phyloP scores from a whole-genome alignment of 2,113 vertebrate species.

The Mustela nigripes region DNA sequence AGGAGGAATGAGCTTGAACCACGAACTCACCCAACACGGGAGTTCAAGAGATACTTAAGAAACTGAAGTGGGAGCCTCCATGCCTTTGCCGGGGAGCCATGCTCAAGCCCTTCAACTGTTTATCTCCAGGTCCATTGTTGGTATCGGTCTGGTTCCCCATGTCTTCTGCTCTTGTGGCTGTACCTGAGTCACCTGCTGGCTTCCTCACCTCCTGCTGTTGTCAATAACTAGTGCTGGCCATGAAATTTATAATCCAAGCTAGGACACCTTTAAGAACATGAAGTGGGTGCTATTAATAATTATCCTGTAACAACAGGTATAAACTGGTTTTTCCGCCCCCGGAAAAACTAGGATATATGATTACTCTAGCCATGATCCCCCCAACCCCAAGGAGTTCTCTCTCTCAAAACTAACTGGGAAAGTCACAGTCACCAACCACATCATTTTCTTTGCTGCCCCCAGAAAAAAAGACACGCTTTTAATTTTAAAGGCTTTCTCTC shows the following conservation, averaged over 20 bases:
- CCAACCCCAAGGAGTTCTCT: background rate
- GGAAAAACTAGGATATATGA: background rate
- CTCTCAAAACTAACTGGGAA: background rate
- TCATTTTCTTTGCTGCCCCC: background rate
- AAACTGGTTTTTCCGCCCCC: background rate
- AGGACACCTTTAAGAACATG: background rate
- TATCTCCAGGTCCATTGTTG: background rate
- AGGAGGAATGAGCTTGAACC: background rate
- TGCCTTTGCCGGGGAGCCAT: background rate
- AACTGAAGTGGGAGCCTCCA: background rate
- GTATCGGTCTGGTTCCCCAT: background rate
- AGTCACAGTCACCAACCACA: background rate
- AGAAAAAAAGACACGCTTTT: background rate
- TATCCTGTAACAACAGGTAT: background rate
- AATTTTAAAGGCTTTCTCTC: conserved; percentile 17
- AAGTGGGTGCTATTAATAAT: background rate
- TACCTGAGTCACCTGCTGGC: background rate
- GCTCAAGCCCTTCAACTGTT: background rate
- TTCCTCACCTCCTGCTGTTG: background rate
- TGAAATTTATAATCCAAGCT: background rate
- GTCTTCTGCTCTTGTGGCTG: background rate
- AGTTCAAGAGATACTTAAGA: background rate
- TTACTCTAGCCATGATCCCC: background rate
- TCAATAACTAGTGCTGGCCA: background rate
- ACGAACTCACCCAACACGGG: background rate